phyloP scores from a whole-genome alignment of 2,888 invertebrate species.

The Drosophila paramelanica region DNA sequence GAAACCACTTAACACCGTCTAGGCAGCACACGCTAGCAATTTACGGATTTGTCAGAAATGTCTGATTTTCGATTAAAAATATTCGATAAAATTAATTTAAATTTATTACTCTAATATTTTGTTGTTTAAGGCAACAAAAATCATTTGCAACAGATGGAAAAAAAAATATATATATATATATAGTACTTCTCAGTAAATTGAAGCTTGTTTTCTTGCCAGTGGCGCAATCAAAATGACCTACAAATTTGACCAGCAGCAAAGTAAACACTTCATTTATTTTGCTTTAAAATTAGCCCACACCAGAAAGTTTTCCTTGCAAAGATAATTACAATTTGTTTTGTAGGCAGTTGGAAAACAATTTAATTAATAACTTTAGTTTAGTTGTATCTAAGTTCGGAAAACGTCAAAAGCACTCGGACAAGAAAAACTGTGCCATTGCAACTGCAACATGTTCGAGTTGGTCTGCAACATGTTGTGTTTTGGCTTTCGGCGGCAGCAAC shows the following conservation, averaged over 20 bases:
- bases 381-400: background rate
- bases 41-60: constrained; percentile 6
- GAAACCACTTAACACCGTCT: constrained; percentile 35
- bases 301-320: background rate
- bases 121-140: background rate
- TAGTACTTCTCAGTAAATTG: background rate
- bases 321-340: constrained; percentile 17
- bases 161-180: no score
- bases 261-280: constrained; percentile 3
- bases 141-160: no score
- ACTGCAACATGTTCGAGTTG: constrained; percentile 62
- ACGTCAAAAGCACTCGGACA: background rate
- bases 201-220: background rate
- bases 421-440: constrained; percentile 3
- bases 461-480: constrained; percentile 74
- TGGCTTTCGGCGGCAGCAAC: constrained; percentile 42
- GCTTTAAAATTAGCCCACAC: background rate
- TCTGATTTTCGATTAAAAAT: background rate
- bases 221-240: background rate
- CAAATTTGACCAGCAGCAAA: background rate
- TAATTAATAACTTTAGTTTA: background rate
- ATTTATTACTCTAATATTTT: background rate
- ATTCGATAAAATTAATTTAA: background rate
- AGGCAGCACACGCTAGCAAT: constrained; percentile 13
- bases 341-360: constrained; percentile 1